phyloP scores from a whole-genome alignment of 2,113 vertebrate species.

The Lathamus discolor region DNA sequence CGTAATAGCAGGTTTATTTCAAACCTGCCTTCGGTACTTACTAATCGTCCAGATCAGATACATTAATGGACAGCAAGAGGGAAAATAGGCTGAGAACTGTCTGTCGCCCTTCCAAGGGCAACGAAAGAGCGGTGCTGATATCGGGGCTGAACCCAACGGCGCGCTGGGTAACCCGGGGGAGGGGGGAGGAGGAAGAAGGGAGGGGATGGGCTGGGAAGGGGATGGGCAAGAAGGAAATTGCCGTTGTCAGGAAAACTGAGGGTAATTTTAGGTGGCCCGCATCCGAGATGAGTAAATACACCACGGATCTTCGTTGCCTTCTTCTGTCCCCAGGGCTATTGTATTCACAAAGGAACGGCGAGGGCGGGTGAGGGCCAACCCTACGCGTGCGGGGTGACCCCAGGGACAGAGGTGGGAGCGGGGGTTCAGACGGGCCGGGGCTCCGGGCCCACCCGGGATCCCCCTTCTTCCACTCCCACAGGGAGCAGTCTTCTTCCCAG shows the following conservation, averaged over 20 bases:
- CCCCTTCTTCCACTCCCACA: accelerated
- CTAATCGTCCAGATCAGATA: conserved; percentile 17
- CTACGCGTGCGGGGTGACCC: neutral
- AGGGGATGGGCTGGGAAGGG: neutral
- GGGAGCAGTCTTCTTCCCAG: neutral
- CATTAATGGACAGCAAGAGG: conserved; percentile 13
- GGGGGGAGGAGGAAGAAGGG: neutral
- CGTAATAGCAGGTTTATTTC: conserved; percentile 15
- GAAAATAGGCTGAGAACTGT: neutral
- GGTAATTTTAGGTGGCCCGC: conserved; percentile 2
- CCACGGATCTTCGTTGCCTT: neutral
- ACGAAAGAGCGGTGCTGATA: neutral
- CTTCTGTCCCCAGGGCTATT: neutral
- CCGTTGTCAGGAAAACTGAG: conserved; percentile 29
- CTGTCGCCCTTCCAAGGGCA: conserved; percentile 27
- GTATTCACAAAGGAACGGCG: neutral
- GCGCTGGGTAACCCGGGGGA: neutral
- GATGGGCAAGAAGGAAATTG: conserved; percentile 35
- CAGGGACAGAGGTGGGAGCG: neutral
- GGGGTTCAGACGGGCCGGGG: neutral
- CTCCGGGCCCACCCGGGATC: neutral
- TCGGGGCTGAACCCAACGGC: neutral
- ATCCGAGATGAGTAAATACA: neutral
- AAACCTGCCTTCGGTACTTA: neutral
- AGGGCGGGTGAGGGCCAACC: neutral